Evolutionary conservation across 2,888 invertebrate genomes (phyloP).

Genomic region (Dysmachus trigonus): DNA sequence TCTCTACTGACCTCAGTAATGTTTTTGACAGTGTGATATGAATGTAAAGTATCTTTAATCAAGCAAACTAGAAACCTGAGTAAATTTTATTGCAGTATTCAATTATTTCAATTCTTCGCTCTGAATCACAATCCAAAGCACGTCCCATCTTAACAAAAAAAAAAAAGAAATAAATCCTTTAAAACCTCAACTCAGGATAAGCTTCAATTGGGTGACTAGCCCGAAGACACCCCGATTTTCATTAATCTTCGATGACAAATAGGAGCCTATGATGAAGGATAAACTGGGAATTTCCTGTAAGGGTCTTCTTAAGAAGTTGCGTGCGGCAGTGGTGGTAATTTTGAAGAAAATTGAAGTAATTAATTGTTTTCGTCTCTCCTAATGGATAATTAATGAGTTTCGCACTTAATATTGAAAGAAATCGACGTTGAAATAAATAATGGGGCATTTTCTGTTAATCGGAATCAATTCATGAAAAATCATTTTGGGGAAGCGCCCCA

Average conservation of each 20-base stretch:
- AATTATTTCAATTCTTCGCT: background rate
- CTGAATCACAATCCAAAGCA: background rate
- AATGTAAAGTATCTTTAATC: background rate
- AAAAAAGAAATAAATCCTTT: background rate
- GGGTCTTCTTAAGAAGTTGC: background rate
- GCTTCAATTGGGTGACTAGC: background rate
- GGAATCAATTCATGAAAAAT: background rate
- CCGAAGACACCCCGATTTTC: background rate
- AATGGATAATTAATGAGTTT: constrained; percentile 5
- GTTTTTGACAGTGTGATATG: background rate
- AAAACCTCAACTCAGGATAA: background rate
- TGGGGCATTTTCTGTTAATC: background rate
- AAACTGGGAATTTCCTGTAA: background rate
- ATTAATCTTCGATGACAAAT: constrained; percentile 16
- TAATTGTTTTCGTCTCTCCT: background rate
- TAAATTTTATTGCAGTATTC: background rate
- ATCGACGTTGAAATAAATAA: background rate
- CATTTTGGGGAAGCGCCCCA: background rate
- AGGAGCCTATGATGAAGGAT: background rate
- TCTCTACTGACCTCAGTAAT: background rate
- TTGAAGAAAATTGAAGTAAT: background rate
- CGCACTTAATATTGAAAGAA: background rate
- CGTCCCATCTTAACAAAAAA: background rate
- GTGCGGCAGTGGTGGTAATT: background rate
- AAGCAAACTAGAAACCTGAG: background rate